phyloP scores from a whole-genome alignment of 2,797 vertebrate species.

The Sebastes hopkinsi region DNA sequence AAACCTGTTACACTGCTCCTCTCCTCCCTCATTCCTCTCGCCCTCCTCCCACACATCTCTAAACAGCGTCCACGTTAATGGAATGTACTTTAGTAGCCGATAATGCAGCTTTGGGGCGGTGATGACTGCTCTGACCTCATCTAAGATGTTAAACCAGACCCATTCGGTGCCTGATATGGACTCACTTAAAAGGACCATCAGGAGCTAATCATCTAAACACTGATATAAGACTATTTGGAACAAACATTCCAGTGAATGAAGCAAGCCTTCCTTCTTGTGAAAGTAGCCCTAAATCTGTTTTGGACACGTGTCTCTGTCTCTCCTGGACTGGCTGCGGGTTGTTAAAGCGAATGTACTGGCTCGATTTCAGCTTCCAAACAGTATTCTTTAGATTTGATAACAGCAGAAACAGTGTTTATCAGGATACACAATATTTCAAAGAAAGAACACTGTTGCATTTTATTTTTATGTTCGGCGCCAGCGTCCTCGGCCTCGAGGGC shows the following conservation, averaged over 20 bases:
- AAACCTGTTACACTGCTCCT: constrained; percentile 48
- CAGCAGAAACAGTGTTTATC: neutral
- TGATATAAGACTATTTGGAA: constrained; percentile 2
- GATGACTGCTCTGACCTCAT: constrained; percentile 63
- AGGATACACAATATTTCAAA: neutral
- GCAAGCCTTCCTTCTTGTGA: neutral
- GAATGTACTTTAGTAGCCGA: constrained; percentile 40
- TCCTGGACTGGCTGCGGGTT: constrained; percentile 2
- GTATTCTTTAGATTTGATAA: constrained; percentile 3
- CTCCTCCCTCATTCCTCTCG: constrained; percentile 57
- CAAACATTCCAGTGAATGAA: constrained; percentile 18
- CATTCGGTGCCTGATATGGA: neutral
- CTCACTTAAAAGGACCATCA: constrained; percentile 24
- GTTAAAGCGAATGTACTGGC: constrained; percentile 1
- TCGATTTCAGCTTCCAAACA: neutral
- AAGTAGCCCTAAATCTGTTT: constrained; percentile 15
- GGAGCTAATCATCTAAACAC: constrained; percentile 32
- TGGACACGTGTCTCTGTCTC: neutral
- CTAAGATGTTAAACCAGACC: constrained; percentile 35
- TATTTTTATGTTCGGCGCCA: neutral
- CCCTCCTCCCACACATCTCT: constrained; percentile 28
- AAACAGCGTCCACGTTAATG: constrained; percentile 36
- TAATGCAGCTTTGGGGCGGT: constrained; percentile 33
- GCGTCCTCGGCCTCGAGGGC: neutral
- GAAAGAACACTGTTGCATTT: neutral